Percentiles rank a stretch among this genome's conserved stretches.
Conservation (phyloP, 2,888 invertebrate genomes). For the Trachelus stipa region DNA sequence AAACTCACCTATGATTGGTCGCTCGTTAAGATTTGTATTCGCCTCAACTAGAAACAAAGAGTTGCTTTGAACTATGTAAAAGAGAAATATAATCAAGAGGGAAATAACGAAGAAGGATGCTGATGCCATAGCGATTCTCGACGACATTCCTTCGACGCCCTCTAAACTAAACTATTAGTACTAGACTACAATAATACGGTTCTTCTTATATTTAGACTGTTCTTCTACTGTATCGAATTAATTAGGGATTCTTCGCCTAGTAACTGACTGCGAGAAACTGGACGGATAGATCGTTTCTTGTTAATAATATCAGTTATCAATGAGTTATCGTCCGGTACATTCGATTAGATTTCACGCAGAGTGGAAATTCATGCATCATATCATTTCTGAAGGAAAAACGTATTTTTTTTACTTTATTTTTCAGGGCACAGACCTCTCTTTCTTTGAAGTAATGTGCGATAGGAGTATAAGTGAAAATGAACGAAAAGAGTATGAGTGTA, state of each 20-base stretch:
- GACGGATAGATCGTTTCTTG: not conserved
- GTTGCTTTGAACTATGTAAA: constrained; percentile 16
- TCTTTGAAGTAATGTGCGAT: not conserved
- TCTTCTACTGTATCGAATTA: not conserved
- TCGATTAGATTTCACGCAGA: not conserved
- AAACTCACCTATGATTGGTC: constrained; percentile 42
- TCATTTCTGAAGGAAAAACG: not conserved
- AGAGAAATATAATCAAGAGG: not conserved
- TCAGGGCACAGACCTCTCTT: not conserved
- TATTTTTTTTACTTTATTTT: not conserved
- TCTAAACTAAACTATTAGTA: not conserved
- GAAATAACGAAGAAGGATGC: not conserved
- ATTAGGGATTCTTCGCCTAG: not conserved
- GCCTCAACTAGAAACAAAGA: constrained; percentile 27
- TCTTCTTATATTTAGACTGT: too few species aligned
- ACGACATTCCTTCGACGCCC: not conserved
- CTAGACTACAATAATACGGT: too few species aligned
- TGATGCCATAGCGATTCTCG: not conserved
- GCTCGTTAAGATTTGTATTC: constrained; percentile 23
- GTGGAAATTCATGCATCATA: not conserved
- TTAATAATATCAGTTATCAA: not conserved
- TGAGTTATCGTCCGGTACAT: not conserved
- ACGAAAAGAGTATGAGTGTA: not conserved
- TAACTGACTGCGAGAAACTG: not conserved
- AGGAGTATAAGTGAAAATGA: not conserved